Evolutionary conservation across 1,140 invertebrate species (phyloP).

Genomic region (Alviniconcha marisindica): DNA sequence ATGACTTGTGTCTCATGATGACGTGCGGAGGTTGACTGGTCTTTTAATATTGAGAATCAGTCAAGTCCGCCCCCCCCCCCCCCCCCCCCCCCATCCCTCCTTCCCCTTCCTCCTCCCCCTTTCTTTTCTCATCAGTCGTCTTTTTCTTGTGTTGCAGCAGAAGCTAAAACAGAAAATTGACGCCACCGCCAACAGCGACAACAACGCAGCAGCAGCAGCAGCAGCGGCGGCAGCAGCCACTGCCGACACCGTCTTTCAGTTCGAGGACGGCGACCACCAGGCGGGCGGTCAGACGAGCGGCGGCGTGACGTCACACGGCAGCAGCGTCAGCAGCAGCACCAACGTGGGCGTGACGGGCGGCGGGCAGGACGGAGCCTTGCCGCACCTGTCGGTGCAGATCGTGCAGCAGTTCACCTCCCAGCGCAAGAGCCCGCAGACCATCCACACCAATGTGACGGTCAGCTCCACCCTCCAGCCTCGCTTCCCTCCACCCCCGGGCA

Average conservation of each 20-base stretch:
- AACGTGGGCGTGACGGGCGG: constrained; percentile 32
- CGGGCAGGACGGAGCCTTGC: constrained; percentile 50
- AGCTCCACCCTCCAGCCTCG: constrained; percentile 79
- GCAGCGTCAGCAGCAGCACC: constrained; percentile 46
- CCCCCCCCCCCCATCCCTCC: too few relatives aligned
- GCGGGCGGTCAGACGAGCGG: constrained; percentile 31
- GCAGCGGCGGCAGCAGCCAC: constrained; percentile 53
- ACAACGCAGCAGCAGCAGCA: constrained; percentile 42
- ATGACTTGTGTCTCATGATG: too few relatives aligned
- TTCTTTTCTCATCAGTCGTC: too few relatives aligned
- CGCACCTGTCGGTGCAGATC: constrained; percentile 92
- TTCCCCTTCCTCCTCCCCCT: too few relatives aligned
- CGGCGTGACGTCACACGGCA: constrained; percentile 32
- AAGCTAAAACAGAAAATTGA: constrained; percentile 67
- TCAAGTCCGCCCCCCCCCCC: too few relatives aligned
- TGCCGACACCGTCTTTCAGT: constrained; percentile 59
- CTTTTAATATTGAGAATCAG: too few relatives aligned
- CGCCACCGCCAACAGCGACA: constrained; percentile 60
- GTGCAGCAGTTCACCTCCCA: constrained; percentile 92
- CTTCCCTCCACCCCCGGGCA: constrained; percentile 47
- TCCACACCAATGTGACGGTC: constrained; percentile 94
- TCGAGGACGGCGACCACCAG: constrained; percentile 59
- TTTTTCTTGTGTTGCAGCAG: constrained; percentile 56
- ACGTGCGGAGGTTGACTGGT: too few relatives aligned
- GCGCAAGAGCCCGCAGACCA: constrained; percentile 89